Percentiles rank a stretch among this genome's conserved stretches.
These are phyloP conservation scores for Xenopus laevis DNA, from an alignment of 2,113 vertebrate genomes.

Conservation along the genomic window DNA sequence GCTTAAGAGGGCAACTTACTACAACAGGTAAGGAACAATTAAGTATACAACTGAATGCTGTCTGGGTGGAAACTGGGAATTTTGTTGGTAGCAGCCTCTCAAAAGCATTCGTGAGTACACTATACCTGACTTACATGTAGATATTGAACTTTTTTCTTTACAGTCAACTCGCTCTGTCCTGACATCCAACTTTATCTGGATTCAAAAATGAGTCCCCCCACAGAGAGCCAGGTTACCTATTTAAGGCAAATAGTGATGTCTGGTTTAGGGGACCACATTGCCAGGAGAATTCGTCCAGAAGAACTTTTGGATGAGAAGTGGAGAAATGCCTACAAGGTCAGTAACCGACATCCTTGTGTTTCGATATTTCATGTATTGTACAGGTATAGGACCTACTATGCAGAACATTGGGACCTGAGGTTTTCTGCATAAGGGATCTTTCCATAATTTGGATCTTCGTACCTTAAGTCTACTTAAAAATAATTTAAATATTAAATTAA, in stretches of 20 bases:
- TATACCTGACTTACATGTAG: neutral
- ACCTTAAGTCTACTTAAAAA: no score
- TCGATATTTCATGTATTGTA: neutral
- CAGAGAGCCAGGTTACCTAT: constrained; percentile 77
- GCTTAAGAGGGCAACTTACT: constrained; percentile 87
- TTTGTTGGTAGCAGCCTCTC: no score
- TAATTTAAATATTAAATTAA: no score
- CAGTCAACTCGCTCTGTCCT: constrained; percentile 80
- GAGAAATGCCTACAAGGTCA: constrained; percentile 89
- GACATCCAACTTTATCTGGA: constrained; percentile 76
- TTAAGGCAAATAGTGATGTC: constrained; percentile 86
- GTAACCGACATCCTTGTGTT: neutral
- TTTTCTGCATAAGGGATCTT: no score
- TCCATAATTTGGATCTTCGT: no score
- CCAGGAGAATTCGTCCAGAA: constrained; percentile 75
- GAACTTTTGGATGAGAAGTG: constrained; percentile 84
- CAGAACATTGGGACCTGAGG: no score
- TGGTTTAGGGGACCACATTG: constrained; percentile 88
- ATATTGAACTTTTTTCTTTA: accelerated
- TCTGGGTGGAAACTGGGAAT: no score
- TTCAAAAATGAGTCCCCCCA: constrained; percentile 86
- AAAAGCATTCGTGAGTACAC: no score
- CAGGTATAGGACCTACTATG: no score
- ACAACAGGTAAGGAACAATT: constrained; percentile 68
- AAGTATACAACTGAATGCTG: no score